Evolutionary conservation across 2,113 vertebrate species (phyloP).

Genomic region (Forbesichthys papilliferus): DNA sequence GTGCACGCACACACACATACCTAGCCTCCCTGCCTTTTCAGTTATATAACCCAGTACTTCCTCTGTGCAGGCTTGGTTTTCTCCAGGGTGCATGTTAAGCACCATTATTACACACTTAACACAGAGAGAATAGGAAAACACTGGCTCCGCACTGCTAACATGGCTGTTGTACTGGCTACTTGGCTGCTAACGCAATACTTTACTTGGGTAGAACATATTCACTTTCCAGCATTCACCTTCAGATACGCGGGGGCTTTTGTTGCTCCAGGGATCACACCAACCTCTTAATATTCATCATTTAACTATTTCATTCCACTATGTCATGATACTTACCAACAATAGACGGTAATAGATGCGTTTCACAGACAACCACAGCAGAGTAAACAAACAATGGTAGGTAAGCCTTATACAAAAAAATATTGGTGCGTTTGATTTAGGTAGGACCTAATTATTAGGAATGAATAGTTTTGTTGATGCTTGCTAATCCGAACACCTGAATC

Average conservation of each 20-base stretch:
- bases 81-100: conserved; percentile 54
- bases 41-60: conserved; percentile 66
- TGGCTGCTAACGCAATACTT: conserved; percentile 52
- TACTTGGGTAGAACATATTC: conserved; percentile 48
- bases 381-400: too few relatives aligned
- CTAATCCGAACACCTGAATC: too few relatives aligned
- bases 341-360: too few relatives aligned
- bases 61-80: conserved; percentile 59
- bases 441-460: too few relatives aligned
- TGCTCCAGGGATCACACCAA: conserved; percentile 20
- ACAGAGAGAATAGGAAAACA: conserved; percentile 45
- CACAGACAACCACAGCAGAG: too few relatives aligned
- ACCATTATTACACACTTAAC: conserved; percentile 61
- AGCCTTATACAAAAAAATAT: too few relatives aligned
- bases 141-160: conserved; percentile 43
- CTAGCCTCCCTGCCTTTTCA: conserved; percentile 57
- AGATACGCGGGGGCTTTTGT: conserved; percentile 20
- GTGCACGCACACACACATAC: conserved; percentile 45
- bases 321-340: too few relatives aligned
- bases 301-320: too few relatives aligned
- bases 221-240: conserved; percentile 22
- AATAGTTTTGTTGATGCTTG: too few relatives aligned
- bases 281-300: too few relatives aligned
- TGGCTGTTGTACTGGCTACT: conserved; percentile 40
- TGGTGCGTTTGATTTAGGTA: too few relatives aligned